phyloP scores from a whole-genome alignment of 1,140 invertebrate species.

The Pseudoatta argentina region DNA sequence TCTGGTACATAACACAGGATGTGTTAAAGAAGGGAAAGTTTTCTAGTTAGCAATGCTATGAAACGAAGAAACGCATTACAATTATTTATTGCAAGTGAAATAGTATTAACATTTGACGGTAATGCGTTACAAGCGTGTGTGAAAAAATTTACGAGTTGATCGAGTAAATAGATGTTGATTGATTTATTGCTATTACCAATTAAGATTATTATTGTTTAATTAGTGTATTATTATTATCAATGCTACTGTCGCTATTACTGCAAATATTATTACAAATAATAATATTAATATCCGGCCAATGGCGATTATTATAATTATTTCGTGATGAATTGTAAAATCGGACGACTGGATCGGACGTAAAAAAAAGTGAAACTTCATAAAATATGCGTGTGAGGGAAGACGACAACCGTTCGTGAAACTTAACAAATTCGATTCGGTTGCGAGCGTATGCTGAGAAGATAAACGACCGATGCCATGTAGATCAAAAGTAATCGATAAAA shows the following conservation, averaged over 20 bases:
- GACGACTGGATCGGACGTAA: constrained; percentile 36
- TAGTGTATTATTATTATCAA: constrained; percentile 43
- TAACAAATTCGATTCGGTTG: constrained; percentile 37
- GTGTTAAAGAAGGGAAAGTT: neutral
- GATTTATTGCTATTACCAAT: constrained; percentile 57
- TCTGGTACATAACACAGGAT: neutral
- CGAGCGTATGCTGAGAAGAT: constrained; percentile 35
- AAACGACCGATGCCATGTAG: constrained; percentile 37
- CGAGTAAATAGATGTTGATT: constrained; percentile 71
- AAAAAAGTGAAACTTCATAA: constrained; percentile 19
- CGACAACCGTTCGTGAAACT: constrained; percentile 5
- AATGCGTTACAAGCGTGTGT: constrained; percentile 55
- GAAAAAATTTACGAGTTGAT: constrained; percentile 46
- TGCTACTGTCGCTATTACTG: constrained; percentile 44
- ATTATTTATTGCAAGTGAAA: constrained; percentile 81
- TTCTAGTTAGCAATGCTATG: constrained; percentile 17
- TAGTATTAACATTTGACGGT: constrained; percentile 82
- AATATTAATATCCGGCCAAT: constrained; percentile 25
- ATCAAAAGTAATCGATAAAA: constrained; percentile 67
- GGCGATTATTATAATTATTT: constrained; percentile 46
- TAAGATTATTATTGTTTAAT: constrained; percentile 61
- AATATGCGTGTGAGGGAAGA: neutral
- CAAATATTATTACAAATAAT: constrained; percentile 1
- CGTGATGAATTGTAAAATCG: constrained; percentile 14
- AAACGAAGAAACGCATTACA: constrained; percentile 56